Conservation (phyloP, 2,888 invertebrate species). For the Pegoplata infirma region DNA sequence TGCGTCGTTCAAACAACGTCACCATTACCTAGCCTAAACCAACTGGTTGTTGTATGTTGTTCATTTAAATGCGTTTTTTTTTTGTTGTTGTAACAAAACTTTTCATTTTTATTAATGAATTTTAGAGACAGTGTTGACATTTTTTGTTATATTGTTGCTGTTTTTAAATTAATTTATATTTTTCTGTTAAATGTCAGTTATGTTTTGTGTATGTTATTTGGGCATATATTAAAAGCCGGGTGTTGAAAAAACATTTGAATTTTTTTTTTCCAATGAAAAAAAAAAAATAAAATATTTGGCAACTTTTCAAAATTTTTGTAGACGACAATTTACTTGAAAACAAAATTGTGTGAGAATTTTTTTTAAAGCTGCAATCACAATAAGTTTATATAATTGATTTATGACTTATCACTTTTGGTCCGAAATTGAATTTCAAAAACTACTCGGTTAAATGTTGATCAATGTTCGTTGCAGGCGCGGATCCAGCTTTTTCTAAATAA, state of each 20-base stretch:
- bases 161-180: constrained; percentile 2
- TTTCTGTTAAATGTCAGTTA: constrained; percentile 35
- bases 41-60: constrained; percentile 38
- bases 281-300: background rate
- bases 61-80: constrained; percentile 48
- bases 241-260: constrained; percentile 11
- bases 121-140: constrained; percentile 44
- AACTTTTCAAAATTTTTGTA: no score
- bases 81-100: constrained; percentile 37
- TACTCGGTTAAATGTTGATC: no score
- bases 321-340: no score
- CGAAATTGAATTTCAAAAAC: no score
- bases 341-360: no score
- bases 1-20: constrained; percentile 1
- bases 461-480: no score
- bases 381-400: no score
- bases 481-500: no score
- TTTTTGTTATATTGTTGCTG: constrained; percentile 27
- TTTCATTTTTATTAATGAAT: constrained; percentile 55
- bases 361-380: no score
- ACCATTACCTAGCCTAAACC: background rate
- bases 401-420: no score
- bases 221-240: constrained; percentile 25
- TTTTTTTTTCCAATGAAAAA: background rate
- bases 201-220: constrained; percentile 23